Evolutionary conservation across 2,888 invertebrate species (phyloP), one percentile per base, ranked within the genome.

Genomic region (Unio pictorum): DNA sequence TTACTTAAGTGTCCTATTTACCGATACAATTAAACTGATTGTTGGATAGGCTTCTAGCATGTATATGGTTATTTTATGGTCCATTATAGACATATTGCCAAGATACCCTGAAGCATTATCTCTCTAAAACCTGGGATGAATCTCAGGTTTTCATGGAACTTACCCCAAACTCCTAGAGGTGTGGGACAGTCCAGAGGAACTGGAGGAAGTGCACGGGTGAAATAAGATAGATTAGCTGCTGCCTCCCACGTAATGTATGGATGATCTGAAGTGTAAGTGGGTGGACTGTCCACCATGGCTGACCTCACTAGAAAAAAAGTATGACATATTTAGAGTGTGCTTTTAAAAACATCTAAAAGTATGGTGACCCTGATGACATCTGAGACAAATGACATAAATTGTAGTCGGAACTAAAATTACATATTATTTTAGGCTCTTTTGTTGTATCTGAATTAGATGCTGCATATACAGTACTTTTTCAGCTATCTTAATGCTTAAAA

Each of bases 131-230:
- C 15, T 11, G 15, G 8, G 1, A 15, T 45, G 15, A 45, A 45
- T 11, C 8, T 45, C 45, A 45, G 45, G 45, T 15, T 15, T 45
- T 45, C 15, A 15, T 56, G 55, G 17, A 18, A 67, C 78, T 80
- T 66, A 89, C 90, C 90, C 71, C 78, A 85, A 7, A 84, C 81
- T 5, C 91, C 90, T 85, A 90, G 85, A 7, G 90, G 90, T 15
- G 90, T 90, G 0, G 90, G 90, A 68, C 91, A 91, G 69, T 89
- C 82, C 45, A 69, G 63, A 2, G 90, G 90, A 2, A 90, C 87
- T 0, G 90, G 89, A 0, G 90, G 90, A 8, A 91, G 81, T 28
- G 85, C 84, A 11, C 90, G 78, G 7, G 88, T 84, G 69, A 87
- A 90, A 62, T 84, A 84, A 7, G 87, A 84, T 17, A 69, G 72